Percentiles rank a stretch among this genome's conserved stretches.
These are phyloP conservation scores for Xestia c-nigrum DNA, from an alignment of 2,888 invertebrate genomes.

Conservation along the genomic window DNA sequence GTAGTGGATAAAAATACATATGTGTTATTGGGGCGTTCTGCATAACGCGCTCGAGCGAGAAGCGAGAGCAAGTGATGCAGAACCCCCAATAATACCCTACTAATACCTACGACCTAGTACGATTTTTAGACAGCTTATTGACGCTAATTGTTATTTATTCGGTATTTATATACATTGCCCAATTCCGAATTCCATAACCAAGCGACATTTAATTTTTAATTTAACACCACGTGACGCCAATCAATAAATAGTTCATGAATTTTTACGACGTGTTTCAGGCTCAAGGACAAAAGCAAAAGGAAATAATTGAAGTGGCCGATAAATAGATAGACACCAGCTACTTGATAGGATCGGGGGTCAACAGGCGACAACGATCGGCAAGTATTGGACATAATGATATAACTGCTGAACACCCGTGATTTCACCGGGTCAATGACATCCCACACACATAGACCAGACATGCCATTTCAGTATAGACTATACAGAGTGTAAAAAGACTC, in stretches of 20 bases:
- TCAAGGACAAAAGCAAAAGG: conserved; percentile 78
- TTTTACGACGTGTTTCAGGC: conserved; percentile 71
- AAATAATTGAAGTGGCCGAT: conserved; percentile 83
- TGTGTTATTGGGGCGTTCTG: no score
- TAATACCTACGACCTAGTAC: background rate
- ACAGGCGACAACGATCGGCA: conserved; percentile 82
- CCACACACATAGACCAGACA: conserved; percentile 63
- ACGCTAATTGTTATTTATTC: conserved; percentile 47
- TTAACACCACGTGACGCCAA: conserved; percentile 64
- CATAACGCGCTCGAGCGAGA: no score
- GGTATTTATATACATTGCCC: conserved; percentile 36
- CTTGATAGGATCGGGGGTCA: conserved; percentile 83
- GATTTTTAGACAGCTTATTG: conserved; percentile 19
- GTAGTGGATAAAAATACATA: no score
- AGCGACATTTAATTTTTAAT: conserved; percentile 47
- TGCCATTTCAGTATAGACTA: no score
- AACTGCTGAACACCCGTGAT: conserved; percentile 85
- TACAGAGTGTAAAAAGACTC: no score
- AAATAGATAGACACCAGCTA: conserved; percentile 83
- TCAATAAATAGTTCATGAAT: conserved; percentile 70
- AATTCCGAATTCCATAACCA: conserved; percentile 39
- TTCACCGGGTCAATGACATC: conserved; percentile 85
- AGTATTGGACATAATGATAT: conserved; percentile 83
- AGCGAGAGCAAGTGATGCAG: no score
- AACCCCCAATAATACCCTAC: no score